A percentile compares a stretch with the other conserved stretches of the same genome.
phyloP scores from a whole-genome alignment of 2,888 invertebrate species.

The Cyaniris semiargus region DNA sequence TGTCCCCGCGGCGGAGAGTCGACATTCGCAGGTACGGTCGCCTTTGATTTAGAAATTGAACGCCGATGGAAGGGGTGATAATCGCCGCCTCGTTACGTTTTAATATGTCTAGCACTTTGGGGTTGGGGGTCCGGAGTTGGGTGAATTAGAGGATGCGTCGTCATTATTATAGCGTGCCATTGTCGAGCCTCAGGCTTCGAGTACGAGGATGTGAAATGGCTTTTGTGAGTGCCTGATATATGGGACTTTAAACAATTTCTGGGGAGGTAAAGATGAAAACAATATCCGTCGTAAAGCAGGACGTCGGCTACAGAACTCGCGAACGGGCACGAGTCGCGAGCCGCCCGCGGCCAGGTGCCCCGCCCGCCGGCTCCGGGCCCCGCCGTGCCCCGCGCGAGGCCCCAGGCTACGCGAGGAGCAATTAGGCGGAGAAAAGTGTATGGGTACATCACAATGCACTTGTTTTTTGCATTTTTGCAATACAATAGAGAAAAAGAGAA shows the following conservation, averaged over 20 bases:
- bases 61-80: not conserved
- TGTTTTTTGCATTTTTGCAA: constrained; percentile 20
- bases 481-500: constrained; percentile 26
- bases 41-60: constrained; percentile 28
- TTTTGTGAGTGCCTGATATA: not conserved
- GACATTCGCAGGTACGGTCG: not conserved
- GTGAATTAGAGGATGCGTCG: constrained; percentile 6
- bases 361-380: not conserved
- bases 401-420: constrained; percentile 4
- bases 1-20: constrained; percentile 10
- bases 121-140: not conserved
- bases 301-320: not conserved
- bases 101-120: not conserved
- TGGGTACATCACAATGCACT: constrained; percentile 22
- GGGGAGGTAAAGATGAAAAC: not conserved
- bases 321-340: not conserved
- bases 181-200: not conserved
- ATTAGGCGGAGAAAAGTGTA: constrained; percentile 22
- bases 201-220: not conserved
- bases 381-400: not conserved
- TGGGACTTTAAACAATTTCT: not conserved
- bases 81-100: constrained; percentile 9
- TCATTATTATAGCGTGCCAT: not conserved
- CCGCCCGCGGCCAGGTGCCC: not conserved
- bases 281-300: not conserved